phyloP scores from a whole-genome alignment of 2,797 vertebrate genomes.

The Gastrophryne carolinensis region DNA sequence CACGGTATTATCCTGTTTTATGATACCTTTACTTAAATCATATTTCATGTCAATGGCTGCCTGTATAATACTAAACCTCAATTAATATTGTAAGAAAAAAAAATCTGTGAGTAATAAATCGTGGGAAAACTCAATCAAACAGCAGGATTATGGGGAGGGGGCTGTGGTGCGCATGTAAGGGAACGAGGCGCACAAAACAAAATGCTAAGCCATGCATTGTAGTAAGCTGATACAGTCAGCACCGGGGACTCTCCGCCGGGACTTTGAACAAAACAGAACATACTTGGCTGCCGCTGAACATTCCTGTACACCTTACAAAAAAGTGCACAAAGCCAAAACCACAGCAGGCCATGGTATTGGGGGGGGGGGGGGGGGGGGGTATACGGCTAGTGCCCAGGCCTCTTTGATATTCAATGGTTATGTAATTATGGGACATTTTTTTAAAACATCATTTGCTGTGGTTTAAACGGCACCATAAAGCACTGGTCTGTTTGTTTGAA shows the following conservation, averaged over 20 bases:
- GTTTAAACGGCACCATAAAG: no score
- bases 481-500: no score
- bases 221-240: neutral
- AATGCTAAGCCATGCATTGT: neutral
- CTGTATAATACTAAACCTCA: no score
- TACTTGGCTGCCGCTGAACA: constrained; percentile 44
- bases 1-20: no score
- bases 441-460: no score
- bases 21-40: no score
- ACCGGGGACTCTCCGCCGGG: constrained; percentile 1
- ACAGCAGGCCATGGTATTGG: constrained; percentile 39
- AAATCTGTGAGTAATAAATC: no score
- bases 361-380: constrained; percentile 1
- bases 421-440: no score
- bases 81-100: no score
- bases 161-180: neutral
- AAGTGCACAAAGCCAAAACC: constrained; percentile 20
- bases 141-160: neutral
- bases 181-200: neutral
- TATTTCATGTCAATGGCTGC: no score
- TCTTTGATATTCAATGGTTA: no score
- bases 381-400: no score
- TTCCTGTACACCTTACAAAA: constrained; percentile 63
- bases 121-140: neutral
- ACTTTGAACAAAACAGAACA: constrained; percentile 45